Percentiles rank a stretch among this genome's conserved stretches.
Evolutionary conservation across 2,113 vertebrate genomes (phyloP).

Genomic region (Fulica atra): DNA sequence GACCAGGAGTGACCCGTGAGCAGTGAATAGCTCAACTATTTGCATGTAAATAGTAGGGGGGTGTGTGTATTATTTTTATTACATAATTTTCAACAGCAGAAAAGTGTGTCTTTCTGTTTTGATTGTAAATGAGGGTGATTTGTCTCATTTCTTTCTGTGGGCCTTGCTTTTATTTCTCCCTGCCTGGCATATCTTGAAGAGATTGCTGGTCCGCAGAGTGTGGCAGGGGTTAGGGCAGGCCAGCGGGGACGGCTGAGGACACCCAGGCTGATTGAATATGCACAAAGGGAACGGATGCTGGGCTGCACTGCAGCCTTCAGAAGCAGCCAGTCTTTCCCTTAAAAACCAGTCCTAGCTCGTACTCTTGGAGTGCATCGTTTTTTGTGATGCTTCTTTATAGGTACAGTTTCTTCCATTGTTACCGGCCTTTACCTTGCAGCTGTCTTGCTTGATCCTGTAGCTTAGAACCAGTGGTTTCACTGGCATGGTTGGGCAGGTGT

Average conservation of each 20-base stretch:
- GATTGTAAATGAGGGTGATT: neutral
- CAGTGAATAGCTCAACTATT: neutral
- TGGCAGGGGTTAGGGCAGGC: neutral
- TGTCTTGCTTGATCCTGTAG: neutral
- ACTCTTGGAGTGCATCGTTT: neutral
- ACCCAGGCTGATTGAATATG: neutral
- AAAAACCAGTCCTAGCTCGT: neutral
- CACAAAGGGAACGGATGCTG: accelerated
- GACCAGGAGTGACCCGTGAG: neutral
- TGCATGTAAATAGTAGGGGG: neutral
- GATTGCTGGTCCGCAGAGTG: neutral
- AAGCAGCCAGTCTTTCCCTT: neutral
- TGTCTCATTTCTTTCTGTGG: accelerated
- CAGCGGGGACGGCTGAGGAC: neutral
- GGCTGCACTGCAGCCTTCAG: neutral
- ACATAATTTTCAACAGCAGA: neutral
- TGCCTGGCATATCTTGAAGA: neutral
- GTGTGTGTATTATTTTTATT: neutral
- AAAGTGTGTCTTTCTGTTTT: neutral
- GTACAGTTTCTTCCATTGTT: neutral
- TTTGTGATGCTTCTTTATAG: neutral
- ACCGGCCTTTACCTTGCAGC: neutral
- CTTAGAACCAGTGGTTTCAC: neutral
- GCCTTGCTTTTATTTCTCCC: neutral
- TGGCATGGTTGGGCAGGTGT: neutral